phyloP scores from a whole-genome alignment of 2,888 invertebrate genomes.

The Colletes collaris region DNA sequence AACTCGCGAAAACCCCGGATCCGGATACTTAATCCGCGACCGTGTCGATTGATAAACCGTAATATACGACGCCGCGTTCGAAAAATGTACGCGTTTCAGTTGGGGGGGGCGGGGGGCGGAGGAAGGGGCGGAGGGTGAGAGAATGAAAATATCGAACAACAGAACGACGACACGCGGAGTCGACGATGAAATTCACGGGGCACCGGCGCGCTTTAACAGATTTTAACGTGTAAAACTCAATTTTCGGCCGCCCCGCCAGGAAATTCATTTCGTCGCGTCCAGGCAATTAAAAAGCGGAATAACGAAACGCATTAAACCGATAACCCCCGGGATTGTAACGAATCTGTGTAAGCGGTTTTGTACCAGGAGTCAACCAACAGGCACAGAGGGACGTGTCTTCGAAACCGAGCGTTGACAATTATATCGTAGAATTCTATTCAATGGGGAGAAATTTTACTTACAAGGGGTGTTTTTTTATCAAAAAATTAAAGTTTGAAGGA shows the following conservation, averaged over 20 bases:
- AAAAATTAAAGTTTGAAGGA: too few species aligned
- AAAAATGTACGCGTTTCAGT: neutral
- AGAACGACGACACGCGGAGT: slow-evolving; percentile 13
- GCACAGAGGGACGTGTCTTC: too few species aligned
- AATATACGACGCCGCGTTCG: slow-evolving; percentile 26
- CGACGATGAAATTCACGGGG: slow-evolving; percentile 45
- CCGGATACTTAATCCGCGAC: slow-evolving; percentile 41
- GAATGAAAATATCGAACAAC: slow-evolving; percentile 11
- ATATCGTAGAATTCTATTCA: too few species aligned
- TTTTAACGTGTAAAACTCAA: slow-evolving; percentile 61
- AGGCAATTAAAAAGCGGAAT: slow-evolving; percentile 67
- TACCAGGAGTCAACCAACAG: too few species aligned
- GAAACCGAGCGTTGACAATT: too few species aligned
- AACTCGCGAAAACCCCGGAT: slow-evolving; percentile 20
- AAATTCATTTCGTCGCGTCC: slow-evolving; percentile 63
- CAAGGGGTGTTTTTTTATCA: too few species aligned
- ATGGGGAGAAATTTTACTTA: too few species aligned
- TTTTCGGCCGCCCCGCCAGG: slow-evolving; percentile 42
- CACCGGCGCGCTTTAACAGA: slow-evolving; percentile 46
- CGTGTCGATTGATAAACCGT: slow-evolving; percentile 53
- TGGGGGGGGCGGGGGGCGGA: neutral
- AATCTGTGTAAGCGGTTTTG: slow-evolving; percentile 64
- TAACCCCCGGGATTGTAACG: slow-evolving; percentile 54
- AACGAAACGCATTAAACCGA: slow-evolving; percentile 67
- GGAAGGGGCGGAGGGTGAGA: neutral